Base-by-base conservation (phyloP, 2,888 invertebrate species). In the Brachyopa scutellaris region DNA sequence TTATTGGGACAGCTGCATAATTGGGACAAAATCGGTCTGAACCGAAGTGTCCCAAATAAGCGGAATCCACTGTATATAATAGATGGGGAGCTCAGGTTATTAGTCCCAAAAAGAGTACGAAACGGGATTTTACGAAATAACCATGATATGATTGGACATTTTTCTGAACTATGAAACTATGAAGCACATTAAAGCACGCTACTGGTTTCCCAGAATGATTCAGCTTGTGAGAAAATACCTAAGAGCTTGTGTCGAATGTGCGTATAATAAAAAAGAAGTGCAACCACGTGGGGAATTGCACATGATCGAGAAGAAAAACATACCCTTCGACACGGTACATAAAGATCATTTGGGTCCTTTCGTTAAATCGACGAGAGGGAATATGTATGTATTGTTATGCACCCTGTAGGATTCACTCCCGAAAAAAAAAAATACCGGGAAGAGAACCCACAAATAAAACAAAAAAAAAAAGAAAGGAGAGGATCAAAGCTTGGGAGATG, bases 181-280 rank as follows among this genome's bases (percentile, higher is more conserved):
- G 1, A 47, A 57, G 2, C 55, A 70, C 23, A 11, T 77, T 1
- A 53, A 21, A 31, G 17, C 13, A 8, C 59, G 69, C 36, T 77
- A 61, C 5, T 77, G 77, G 55, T 77, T 77, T 19, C 69, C 77
- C 17, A 61, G 53, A 7, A 59, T 76, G 61, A 69, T 47, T 0
- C 62, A 70, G 7, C 51, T 69, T n/a, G 62, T 69, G 11, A 62
- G 31, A 9, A 77, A 62, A 2, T 69, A 55, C n/a, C 3, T 70
- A 3, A 36, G 19, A 13, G 33, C 61, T 2, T 69, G 69, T 13
- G 47, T 62, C 1, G 69, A 77, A 62, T 62, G 61, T 23, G 62
- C 62, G 1, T 62, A 38, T 7, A 70, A 77, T 11, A 62, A 42
- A 21, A 64, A 31, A 9, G 42, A 67, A 15, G 13, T 38, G 8